These are phyloP conservation scores for Hydrocynus forskahlii DNA, from an alignment of 2,797 vertebrate species.

Conservation along the genomic window DNA sequence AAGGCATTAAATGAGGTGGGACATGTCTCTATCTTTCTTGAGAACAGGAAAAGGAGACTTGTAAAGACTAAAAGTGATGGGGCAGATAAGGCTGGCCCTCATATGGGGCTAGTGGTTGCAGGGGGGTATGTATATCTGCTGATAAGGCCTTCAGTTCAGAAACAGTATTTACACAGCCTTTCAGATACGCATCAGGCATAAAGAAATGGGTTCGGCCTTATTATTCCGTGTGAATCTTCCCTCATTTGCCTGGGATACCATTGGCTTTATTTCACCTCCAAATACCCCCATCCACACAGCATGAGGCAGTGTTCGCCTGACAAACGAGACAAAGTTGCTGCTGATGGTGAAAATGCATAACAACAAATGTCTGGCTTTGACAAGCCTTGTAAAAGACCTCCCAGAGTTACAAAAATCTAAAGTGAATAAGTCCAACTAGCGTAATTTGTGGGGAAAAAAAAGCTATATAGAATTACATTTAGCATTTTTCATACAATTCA, in stretches of 20 bases:
- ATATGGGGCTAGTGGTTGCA: constrained; percentile 79
- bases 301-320: constrained; percentile 72
- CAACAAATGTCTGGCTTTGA: constrained; percentile 76
- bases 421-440: background rate
- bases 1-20: constrained; percentile 67
- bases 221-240: constrained; percentile 83
- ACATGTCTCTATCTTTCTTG: constrained; percentile 68
- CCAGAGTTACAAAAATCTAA: constrained; percentile 61
- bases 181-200: constrained; percentile 82
- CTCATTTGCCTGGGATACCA: constrained; percentile 83
- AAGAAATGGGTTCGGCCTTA: constrained; percentile 80
- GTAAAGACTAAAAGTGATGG: constrained; percentile 74
- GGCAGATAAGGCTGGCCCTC: constrained; percentile 76
- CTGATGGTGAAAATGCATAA: constrained; percentile 73
- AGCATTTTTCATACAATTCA: background rate
- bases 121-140: constrained; percentile 83
- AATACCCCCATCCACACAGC: constrained; percentile 77
- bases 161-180: constrained; percentile 81
- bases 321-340: constrained; percentile 74
- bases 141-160: constrained; percentile 80
- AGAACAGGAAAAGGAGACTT: constrained; percentile 62
- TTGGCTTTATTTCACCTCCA: constrained; percentile 80
- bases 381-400: constrained; percentile 66
- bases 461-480: background rate
- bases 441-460: background rate